phyloP scores from a whole-genome alignment of 2,113 vertebrate genomes.

The Phasianus colchicus region DNA sequence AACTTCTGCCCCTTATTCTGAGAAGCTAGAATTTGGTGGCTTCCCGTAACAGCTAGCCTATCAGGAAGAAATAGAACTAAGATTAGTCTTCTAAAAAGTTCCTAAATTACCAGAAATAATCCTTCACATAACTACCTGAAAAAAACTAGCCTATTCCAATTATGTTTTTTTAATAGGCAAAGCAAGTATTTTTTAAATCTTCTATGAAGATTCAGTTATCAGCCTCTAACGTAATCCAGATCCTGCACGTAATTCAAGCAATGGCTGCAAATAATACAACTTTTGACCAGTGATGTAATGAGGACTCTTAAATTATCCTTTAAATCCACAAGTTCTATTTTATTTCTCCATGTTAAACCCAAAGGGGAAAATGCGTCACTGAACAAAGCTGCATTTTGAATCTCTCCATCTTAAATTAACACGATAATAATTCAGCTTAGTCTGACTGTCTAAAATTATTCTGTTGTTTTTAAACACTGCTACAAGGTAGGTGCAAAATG shows the following conservation, averaged over 20 bases:
- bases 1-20: background rate
- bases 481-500: background rate
- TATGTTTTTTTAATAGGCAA: background rate
- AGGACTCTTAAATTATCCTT: slow-evolving; percentile 49
- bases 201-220: background rate
- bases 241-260: background rate
- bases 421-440: background rate
- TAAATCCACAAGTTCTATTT: slow-evolving; percentile 70
- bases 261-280: background rate
- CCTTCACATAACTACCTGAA: background rate
- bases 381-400: slow-evolving; percentile 35
- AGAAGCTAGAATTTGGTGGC: background rate
- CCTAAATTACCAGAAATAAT: background rate
- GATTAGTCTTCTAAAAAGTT: background rate
- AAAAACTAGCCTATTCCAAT: background rate
- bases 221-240: background rate
- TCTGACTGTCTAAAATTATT: background rate
- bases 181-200: background rate
- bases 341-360: slow-evolving; percentile 51
- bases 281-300: background rate
- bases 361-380: slow-evolving; percentile 52
- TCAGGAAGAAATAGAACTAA: background rate
- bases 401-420: slow-evolving; percentile 3
- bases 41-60: background rate
- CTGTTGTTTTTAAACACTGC: background rate